Evolutionary conservation across 2,797 vertebrate species (phyloP).

Genomic region (Scleropages formosus): DNA sequence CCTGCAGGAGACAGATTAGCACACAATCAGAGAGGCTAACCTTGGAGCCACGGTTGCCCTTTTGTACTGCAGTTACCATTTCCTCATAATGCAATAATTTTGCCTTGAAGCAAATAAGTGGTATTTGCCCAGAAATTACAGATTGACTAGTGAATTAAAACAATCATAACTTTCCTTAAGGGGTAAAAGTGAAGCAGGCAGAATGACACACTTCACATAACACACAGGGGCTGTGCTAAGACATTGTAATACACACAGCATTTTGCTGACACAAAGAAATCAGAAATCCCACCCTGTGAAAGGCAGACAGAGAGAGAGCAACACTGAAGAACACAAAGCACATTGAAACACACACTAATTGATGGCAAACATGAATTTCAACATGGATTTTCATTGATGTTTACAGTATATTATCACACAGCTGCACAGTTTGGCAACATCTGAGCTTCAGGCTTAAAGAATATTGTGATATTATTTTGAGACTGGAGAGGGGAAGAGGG

Average conservation of each 20-base stretch:
- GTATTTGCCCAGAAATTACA: no score
- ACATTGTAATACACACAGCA: neutral
- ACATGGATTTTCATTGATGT: slow-evolving; percentile 7
- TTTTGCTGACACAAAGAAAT: neutral
- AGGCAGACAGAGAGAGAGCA: neutral
- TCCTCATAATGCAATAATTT: neutral
- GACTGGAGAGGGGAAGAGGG: neutral
- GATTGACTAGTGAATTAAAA: no score
- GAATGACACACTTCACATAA: neutral
- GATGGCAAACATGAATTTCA: neutral
- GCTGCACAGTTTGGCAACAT: neutral
- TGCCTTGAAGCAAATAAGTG: no score
- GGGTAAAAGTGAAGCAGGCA: neutral
- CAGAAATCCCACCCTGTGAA: neutral
- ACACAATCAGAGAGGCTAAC: neutral
- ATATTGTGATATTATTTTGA: neutral
- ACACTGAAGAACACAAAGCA: neutral
- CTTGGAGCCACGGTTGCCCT: neutral
- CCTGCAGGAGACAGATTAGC: slow-evolving; percentile 63
- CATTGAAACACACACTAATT: no score
- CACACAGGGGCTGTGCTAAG: no score
- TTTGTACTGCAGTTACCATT: neutral
- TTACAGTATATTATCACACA: neutral
- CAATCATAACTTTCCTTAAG: neutral
- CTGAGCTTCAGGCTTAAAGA: neutral